Conservation (phyloP, 1,140 invertebrate species). For the Pseudobourletiella spinata region DNA sequence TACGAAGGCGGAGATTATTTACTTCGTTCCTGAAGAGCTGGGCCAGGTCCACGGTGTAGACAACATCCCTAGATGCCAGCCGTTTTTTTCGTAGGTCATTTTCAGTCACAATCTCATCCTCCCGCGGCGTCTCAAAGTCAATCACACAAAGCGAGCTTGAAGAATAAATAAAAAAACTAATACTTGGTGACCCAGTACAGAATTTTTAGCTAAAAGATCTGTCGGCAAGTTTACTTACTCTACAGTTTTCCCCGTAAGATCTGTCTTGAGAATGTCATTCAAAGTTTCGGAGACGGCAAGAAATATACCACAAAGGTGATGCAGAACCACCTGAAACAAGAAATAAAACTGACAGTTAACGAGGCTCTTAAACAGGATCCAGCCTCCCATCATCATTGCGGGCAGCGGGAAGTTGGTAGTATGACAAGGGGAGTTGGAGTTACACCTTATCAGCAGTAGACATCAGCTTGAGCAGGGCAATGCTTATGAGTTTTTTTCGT, state of each 20-base stretch:
- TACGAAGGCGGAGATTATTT: conserved; percentile 32
- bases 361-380: no score
- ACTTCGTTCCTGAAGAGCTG: conserved; percentile 34
- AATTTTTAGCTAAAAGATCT: no score
- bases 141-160: conserved; percentile 45
- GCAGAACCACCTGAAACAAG: conserved; percentile 51
- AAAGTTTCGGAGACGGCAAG: conserved; percentile 69
- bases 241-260: conserved; percentile 54
- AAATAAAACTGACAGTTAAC: no score
- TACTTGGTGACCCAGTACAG: no score
- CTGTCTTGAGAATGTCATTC: conserved; percentile 70
- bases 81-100: conserved; percentile 51
- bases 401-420: no score
- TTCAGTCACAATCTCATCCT: conserved; percentile 46
- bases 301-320: conserved; percentile 65
- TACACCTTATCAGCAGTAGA: conserved; percentile 47
- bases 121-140: conserved; percentile 35
- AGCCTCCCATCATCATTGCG: no score
- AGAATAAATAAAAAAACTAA: conserved; percentile 11
- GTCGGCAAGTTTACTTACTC: no score
- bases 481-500: conserved; percentile 66
- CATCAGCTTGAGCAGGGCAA: conserved; percentile 72
- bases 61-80: conserved; percentile 55
- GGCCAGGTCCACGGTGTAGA: conserved; percentile 56
- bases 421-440: no score